Conservation (phyloP, 1,140 invertebrate genomes). For the Heliconius congener region DNA sequence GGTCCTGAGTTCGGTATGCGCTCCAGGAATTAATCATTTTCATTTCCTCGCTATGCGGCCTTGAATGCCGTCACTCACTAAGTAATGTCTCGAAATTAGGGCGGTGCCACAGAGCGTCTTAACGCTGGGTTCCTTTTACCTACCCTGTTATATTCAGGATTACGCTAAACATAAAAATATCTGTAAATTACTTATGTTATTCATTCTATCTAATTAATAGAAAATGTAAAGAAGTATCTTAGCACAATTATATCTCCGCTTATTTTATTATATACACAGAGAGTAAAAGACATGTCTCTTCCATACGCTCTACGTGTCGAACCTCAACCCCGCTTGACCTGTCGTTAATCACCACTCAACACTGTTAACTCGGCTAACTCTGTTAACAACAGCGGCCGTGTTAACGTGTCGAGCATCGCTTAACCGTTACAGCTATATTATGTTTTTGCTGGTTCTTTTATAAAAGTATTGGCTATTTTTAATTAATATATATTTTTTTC, state of each 20-base stretch:
- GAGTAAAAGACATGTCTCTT: not conserved
- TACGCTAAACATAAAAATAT: too few species aligned
- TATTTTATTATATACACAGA: not conserved
- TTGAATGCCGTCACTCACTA: too few species aligned
- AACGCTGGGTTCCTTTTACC: not conserved
- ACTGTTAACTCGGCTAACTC: constrained; percentile 37
- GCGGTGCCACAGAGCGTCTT: not conserved
- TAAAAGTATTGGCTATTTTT: not conserved
- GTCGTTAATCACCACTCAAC: constrained; percentile 48
- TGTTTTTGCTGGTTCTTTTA: constrained; percentile 20
- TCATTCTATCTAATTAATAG: too few species aligned
- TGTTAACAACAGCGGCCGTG: constrained; percentile 40
- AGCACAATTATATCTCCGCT: too few species aligned
- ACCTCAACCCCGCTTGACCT: constrained; percentile 26
- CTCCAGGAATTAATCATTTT: too few species aligned
- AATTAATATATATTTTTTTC: too few species aligned
- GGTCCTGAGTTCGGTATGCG: too few species aligned
- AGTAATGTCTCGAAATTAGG: not conserved
- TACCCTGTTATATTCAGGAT: too few species aligned
- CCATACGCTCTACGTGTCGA: constrained; percentile 29
- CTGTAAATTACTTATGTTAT: too few species aligned
- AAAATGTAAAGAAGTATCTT: too few species aligned
- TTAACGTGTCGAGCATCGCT: constrained; percentile 39
- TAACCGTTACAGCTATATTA: constrained; percentile 28
- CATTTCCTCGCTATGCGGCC: too few species aligned